These are phyloP conservation scores for Labia minor DNA, from an alignment of 2,888 invertebrate genomes.

Conservation along the genomic window DNA sequence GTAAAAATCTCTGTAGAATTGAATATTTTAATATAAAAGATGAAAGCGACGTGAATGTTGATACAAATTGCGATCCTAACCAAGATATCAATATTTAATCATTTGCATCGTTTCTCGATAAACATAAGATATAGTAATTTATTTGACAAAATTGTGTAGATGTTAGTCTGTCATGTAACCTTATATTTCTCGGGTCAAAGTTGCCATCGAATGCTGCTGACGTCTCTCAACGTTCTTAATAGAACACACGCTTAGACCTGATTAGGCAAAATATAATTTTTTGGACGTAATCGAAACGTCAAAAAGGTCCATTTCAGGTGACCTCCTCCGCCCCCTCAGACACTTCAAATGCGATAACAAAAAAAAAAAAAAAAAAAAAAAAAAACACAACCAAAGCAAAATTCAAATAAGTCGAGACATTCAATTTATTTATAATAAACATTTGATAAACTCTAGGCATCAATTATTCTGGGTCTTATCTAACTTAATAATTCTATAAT, in stretches of 20 bases:
- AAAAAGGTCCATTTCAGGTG: neutral
- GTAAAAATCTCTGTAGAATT: too few relatives aligned
- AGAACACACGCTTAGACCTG: neutral
- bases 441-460: neutral
- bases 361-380: neutral
- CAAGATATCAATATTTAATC: too few relatives aligned
- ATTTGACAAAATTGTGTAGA: neutral
- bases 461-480: too few relatives aligned
- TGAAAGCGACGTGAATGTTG: too few relatives aligned
- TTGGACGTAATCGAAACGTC: slow-evolving; percentile 1
- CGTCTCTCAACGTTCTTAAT: neutral
- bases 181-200: neutral
- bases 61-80: too few relatives aligned
- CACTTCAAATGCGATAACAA: neutral
- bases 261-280: neutral
- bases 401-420: too few relatives aligned
- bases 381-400: neutral
- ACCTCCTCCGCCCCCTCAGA: neutral
- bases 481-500: too few relatives aligned
- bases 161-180: neutral
- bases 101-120: neutral
- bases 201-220: neutral
- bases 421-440: neutral
- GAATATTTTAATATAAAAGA: too few relatives aligned
- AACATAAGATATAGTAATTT: neutral